phyloP scores from a whole-genome alignment of 92 coral and sea anemone genomes.

The Epizoanthus illoricatus region DNA sequence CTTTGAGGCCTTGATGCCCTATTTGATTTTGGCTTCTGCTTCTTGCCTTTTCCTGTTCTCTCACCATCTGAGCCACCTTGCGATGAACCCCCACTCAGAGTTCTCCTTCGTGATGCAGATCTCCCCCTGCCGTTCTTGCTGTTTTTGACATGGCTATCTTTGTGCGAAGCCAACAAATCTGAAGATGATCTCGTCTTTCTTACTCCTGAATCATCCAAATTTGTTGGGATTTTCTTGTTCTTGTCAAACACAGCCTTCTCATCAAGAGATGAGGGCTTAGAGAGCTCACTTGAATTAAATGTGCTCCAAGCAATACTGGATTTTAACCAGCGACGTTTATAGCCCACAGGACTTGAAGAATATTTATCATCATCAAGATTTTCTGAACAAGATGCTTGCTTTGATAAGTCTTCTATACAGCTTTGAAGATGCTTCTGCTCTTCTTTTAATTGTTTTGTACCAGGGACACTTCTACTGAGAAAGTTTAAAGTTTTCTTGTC shows the following conservation, averaged over 20 bases:
- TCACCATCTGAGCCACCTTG: neutral
- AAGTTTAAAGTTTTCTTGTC: slow-evolving; percentile 15
- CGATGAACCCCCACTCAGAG: slow-evolving; percentile 2
- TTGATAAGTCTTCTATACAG: slow-evolving; percentile 47
- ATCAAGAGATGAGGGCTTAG: slow-evolving; percentile 72
- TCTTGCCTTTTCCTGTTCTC: slow-evolving; percentile 7
- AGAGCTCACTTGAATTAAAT: slow-evolving; percentile 71
- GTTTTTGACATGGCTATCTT: neutral
- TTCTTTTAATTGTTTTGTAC: neutral
- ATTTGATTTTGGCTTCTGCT: slow-evolving; percentile 6
- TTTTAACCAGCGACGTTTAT: slow-evolving; percentile 90
- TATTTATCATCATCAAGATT: slow-evolving; percentile 41
- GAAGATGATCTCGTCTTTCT: slow-evolving; percentile 58
- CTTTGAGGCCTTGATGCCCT: too few relatives aligned
- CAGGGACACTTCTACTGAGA: slow-evolving; percentile 31
- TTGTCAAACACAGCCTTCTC: slow-evolving; percentile 30
- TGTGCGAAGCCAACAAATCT: slow-evolving; percentile 13
- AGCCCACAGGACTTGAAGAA: slow-evolving; percentile 51
- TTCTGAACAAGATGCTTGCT: slow-evolving; percentile 45
- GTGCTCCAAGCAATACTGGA: slow-evolving; percentile 93
- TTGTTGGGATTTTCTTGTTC: slow-evolving; percentile 13
- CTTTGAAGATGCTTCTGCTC: slow-evolving; percentile 32
- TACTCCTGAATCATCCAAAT: slow-evolving; percentile 5
- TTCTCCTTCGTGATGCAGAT: slow-evolving; percentile 3
- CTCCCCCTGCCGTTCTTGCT: neutral